Percentiles rank a stretch among this genome's conserved stretches.
Conservation (phyloP, 2,797 vertebrate genomes). For the Anguilla marmorata region DNA sequence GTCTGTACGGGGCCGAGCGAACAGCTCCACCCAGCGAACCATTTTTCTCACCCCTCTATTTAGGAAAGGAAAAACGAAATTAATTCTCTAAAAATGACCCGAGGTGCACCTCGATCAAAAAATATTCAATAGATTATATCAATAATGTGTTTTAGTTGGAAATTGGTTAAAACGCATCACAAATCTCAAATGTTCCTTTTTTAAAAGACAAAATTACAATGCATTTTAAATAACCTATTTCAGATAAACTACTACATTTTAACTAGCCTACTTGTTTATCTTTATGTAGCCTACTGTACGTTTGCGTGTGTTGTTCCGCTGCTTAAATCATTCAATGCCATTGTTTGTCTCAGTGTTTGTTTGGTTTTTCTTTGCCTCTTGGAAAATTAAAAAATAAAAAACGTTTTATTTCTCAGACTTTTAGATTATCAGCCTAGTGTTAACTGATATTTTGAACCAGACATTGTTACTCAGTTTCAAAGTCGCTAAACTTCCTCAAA, state of each 20-base stretch:
- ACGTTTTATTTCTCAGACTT: background rate
- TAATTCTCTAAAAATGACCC: slow-evolving; percentile 41
- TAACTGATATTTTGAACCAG: background rate
- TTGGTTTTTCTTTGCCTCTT: background rate
- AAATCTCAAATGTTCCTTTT: background rate
- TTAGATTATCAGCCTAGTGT: too few relatives aligned
- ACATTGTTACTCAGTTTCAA: background rate
- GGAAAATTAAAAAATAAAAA: background rate
- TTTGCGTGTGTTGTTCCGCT: background rate
- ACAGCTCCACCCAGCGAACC: slow-evolving; percentile 71
- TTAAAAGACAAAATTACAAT: background rate
- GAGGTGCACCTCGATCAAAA: slow-evolving; percentile 37
- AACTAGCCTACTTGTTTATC: too few relatives aligned
- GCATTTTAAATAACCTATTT: background rate
- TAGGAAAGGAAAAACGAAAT: slow-evolving; percentile 37
- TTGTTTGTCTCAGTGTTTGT: background rate
- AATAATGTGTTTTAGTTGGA: slow-evolving; percentile 5
- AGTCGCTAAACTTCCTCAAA: background rate
- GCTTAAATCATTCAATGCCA: background rate
- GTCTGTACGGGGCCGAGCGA: slow-evolving; percentile 32
- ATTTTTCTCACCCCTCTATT: slow-evolving; percentile 31
- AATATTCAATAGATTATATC: slow-evolving; percentile 13
- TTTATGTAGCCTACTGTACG: too few relatives aligned
- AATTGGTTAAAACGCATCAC: background rate
- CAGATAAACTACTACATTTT: background rate